Evolutionary conservation across 2,113 vertebrate genomes (phyloP).

Genomic region (Salvelinus fontinalis): DNA sequence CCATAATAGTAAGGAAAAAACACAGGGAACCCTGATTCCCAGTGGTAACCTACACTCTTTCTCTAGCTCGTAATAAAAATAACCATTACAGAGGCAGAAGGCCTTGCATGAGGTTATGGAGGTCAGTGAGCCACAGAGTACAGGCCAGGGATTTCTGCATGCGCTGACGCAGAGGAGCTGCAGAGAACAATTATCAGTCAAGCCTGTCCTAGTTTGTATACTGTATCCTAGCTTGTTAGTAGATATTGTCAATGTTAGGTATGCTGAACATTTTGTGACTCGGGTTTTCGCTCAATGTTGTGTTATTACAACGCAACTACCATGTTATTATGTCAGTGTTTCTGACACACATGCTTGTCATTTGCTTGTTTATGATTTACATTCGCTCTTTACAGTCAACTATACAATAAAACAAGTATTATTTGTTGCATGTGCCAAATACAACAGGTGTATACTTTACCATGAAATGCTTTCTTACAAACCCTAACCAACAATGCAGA

Average conservation of each 20-base stretch:
- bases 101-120: not conserved
- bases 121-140: not conserved
- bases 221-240: not conserved
- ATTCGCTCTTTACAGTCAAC: not conserved
- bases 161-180: not conserved
- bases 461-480: too few relatives aligned
- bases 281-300: not conserved
- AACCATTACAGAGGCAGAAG: not conserved
- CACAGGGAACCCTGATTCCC: not conserved
- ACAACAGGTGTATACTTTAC: not conserved
- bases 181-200: not conserved
- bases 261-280: not conserved
- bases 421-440: too few relatives aligned
- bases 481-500: too few relatives aligned
- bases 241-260: not conserved
- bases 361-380: not conserved
- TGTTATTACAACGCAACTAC: not conserved
- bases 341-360: not conserved
- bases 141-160: not conserved
- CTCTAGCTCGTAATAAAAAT: not conserved
- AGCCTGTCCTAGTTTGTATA: not conserved
- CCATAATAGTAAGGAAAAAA: not conserved
- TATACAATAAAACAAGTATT: too few relatives aligned
- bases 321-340: not conserved
- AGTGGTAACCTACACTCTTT: not conserved